A percentile compares a stretch with the other conserved stretches of the same genome.
Conservation (phyloP, 2,797 vertebrate species). For the Vespertilio murinus region DNA sequence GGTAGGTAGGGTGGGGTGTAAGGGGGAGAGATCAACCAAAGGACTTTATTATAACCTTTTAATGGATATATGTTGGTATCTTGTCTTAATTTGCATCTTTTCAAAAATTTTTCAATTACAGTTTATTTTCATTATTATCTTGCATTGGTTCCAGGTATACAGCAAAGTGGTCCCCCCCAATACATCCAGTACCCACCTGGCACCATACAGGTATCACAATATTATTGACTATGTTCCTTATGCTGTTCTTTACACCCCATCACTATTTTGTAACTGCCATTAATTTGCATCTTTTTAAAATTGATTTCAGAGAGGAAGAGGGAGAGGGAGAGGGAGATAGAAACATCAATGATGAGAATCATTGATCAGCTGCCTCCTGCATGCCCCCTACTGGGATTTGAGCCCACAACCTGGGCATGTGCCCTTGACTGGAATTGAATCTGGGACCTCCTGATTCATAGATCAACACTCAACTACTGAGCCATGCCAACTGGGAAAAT, state of each 20-base stretch:
- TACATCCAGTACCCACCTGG: not conserved
- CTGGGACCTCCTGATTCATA: no score
- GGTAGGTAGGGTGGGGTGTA: no score
- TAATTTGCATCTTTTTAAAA: constrained; percentile 17
- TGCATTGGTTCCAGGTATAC: not conserved
- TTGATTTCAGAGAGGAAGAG: no score
- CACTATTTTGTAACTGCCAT: not conserved
- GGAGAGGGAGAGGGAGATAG: no score
- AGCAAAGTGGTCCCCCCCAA: not conserved
- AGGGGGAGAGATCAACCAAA: no score
- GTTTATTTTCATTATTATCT: not conserved
- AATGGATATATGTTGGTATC: not conserved
- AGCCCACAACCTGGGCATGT: no score
- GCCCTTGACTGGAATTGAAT: no score
- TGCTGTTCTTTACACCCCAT: not conserved
- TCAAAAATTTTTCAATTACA: not conserved
- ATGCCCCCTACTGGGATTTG: no score
- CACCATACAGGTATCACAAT: not conserved
- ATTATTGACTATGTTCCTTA: not conserved
- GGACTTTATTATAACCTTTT: not conserved
- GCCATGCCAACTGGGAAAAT: not conserved
- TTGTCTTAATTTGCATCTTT: constrained; percentile 23
- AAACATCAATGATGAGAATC: no score
- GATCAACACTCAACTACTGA: no score
- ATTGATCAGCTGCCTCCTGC: no score